Evolutionary conservation across 2,797 vertebrate species (phyloP), one percentile per base, ranked within the genome.

Genomic region (Microctenopoma lineatum): DNA sequence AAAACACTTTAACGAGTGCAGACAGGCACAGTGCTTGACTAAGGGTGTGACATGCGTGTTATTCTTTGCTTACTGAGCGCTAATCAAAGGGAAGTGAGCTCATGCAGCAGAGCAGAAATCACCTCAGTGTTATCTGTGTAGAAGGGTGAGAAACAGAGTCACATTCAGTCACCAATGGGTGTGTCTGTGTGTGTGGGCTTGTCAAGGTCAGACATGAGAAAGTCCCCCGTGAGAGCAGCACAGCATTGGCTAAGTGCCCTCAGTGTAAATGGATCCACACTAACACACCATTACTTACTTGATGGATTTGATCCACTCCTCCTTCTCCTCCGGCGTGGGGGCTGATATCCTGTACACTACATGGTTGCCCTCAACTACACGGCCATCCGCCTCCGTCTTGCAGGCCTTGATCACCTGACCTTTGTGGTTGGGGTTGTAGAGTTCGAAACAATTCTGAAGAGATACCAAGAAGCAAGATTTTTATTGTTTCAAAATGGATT

Each of bases 271-370:
- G 85, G 89, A 92, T 88, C 83, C 71, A 18, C 64, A 7, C 55
- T 27, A 69, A 79, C 69, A 25, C 25, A 47, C 13, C 26, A 34
- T 51, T 55, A 75, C 91, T 93, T 92, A 99, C 98, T 96, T 97
- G 92, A 99, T 99, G 80, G 96, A 99, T 90, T 99, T 98, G 92
- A 98, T 99, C 98, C 98, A 99, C 89, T 99, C 98, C 47, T 99
- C 98, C 81, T 98, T 98, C 87, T 99, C 98, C 81, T 99, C 98
- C 0, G 94, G 96, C 25, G 97, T 98, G 2, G 97, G 97, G 5
- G 97, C 98, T 0, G 97, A 99, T 95, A 99, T 99, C 82, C 96
- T 94, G 69, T 99, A 98, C 52, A 99, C 98, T 0, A 98, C 96
- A 0, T 99, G 98, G 93, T 99, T 99, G 57, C 98, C 98, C 90